Base-by-base conservation (phyloP, 92 coral and sea anemone species). In the Siderastrea siderea region DNA sequence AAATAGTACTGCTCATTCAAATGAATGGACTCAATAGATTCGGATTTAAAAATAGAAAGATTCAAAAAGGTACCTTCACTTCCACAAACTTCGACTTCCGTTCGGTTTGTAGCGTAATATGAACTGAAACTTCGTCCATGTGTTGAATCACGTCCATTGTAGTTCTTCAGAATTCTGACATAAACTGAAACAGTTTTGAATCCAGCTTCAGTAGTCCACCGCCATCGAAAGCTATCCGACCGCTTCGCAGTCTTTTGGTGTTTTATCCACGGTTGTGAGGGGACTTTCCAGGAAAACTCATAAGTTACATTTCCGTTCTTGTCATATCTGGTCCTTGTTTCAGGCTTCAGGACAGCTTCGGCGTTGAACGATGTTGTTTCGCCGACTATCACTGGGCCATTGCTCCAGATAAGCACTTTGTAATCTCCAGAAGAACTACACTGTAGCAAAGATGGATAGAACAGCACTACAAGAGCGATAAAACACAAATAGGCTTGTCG, bases 331-430 rank as follows among this genome's bases (percentile, higher is more conserved):
- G 53, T 55, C 5, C 3, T n/a, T 57, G 77, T 68, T 55, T 43
- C 57, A 48, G 77, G 77, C 16, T 81, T 81, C 55, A 43, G 48
- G 44, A 68, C 68, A 68, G 69, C 87, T 48, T 58, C 74, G 69
- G 93, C 96, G 50, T 52, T 50, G 47, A 93, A 83, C 5, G 49
- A 68, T 7, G 94, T 90, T n/a, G 14, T 75, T 68, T 90, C 94
- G 53, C 96, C 96, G 0, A 87, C 45, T 6, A 85, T 87, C 3
- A 88, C 88, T 0, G 90, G 78, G 1, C 92, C 87, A 49, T 81
- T 85, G 60, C 76, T 74, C 13, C 86, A 68, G 1, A 93, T 50
- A 17, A 79, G 79, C 16, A 93, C 92, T 60, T 73, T 77, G 74
- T 5, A 55, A n/a, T 75, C 88, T 53, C 65, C 73, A 17, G 43